Evolutionary conservation across 2,888 invertebrate species (phyloP).

Genomic region (Creontiades dilutus): DNA sequence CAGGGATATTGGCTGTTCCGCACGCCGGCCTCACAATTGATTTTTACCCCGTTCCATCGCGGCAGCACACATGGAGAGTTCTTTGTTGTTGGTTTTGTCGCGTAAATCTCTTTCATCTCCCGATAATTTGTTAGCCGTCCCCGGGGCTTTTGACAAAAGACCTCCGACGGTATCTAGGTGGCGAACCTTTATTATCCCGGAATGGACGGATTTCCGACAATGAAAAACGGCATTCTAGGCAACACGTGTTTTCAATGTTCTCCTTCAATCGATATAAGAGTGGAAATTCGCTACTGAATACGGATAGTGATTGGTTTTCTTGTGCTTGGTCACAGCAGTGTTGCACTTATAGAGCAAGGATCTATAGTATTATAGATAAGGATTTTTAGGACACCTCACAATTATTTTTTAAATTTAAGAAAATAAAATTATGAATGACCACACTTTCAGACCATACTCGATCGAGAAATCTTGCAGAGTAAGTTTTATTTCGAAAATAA

Average conservation of each 20-base stretch:
- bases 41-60: constrained; percentile 32
- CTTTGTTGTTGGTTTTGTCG: constrained; percentile 28
- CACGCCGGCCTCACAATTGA: background rate
- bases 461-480: no score
- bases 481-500: no score
- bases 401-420: no score
- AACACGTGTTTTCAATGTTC: background rate
- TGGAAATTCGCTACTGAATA: no score
- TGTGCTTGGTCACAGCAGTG: no score
- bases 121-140: constrained; percentile 34
- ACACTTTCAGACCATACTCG: no score
- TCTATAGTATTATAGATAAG: no score
- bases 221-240: background rate
- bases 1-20: constrained; percentile 29
- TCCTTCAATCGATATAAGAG: background rate
- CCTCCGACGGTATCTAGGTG: constrained; percentile 27
- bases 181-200: background rate
- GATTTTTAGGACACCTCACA: no score
- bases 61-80: constrained; percentile 23
- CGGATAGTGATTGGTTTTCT: no score
- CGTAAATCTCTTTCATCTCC: constrained; percentile 31
- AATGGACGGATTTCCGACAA: constrained; percentile 9
- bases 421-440: no score
- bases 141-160: background rate
- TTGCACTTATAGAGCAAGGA: no score